Base-by-base conservation (phyloP, 2,888 invertebrate species). In the Eugnorisma glareosa region DNA sequence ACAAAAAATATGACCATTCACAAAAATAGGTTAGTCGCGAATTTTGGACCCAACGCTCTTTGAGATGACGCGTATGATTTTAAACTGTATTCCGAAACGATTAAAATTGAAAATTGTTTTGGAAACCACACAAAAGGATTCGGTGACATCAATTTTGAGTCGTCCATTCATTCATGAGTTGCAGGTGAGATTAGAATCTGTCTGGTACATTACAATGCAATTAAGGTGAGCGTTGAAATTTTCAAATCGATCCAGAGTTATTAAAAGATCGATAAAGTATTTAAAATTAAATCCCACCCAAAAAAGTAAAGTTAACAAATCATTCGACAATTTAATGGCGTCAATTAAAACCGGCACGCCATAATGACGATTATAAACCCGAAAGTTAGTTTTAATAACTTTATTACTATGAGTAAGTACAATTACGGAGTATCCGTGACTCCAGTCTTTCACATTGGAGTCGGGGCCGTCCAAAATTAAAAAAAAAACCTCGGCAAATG, bases 1-100 rank as follows among this genome's bases (percentile, higher is more conserved):
- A 92, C 93, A 95, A 96, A 96, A 84, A 96, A 95, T 91, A 89
- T 84, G 87, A 90, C 95, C 97, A 96, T 97, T 97, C 96, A 96
- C 94, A 94, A 96, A 96, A 95, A 96, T 96, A 95, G 95, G 96
- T 96, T 96, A 94, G 94, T 93, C 92, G 94, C 94, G 92, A 94
- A 94, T 93, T 91, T 90, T 87, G 88, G 81, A 86, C 84, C 85
- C 83, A 82, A 79, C 67, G 67, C 63, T 83, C 70, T 77, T 77
- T 75, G n/a, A 79, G 59, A 63, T 83, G 45, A 64, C 66, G 57
- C 77, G 75, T 82, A 67, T 81, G 83, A 90, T 82, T 88, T 84
- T 88, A 83, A 85, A 88, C 89, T 87, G 83, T 88, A 83, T 75
- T 73, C 0, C 4, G 21, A 57, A 24, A n/a, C 5, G 1, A 61